A percentile compares a stretch with the other conserved stretches of the same genome.
phyloP scores from a whole-genome alignment of 2,888 invertebrate genomes.

The Selenia dentaria region DNA sequence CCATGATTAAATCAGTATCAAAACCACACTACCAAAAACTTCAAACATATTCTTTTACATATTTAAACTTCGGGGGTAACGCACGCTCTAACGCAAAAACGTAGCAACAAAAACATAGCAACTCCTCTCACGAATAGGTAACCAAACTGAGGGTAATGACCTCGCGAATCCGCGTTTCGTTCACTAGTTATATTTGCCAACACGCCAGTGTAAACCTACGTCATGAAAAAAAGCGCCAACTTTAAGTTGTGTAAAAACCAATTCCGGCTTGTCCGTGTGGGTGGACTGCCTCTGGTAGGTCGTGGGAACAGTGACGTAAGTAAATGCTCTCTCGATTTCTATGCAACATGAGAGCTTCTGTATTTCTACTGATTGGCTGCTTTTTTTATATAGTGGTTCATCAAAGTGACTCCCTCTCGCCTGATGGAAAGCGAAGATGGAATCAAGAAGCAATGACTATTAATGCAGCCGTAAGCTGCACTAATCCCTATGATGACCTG shows the following conservation, averaged over 20 bases:
- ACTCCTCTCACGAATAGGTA: constrained; percentile 54
- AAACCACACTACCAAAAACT: neutral
- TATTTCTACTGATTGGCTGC: no score
- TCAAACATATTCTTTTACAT: constrained; percentile 6
- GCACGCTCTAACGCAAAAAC: constrained; percentile 68
- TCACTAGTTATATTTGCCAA: constrained; percentile 42
- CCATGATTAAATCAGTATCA: no score
- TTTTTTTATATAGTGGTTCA: no score
- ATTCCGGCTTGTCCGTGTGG: constrained; percentile 10
- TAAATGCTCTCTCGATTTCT: no score
- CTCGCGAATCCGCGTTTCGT: constrained; percentile 65
- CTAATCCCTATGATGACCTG: no score
- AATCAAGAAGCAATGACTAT: no score
- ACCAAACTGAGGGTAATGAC: constrained; percentile 70
- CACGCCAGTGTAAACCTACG: constrained; percentile 30
- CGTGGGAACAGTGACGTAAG: no score
- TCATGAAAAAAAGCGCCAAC: constrained; percentile 2
- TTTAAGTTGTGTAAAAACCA: constrained; percentile 27
- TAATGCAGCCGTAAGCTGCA: no score
- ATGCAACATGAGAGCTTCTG: no score
- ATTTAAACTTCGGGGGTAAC: constrained; percentile 57
- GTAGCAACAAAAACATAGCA: constrained; percentile 62
- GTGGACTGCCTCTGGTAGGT: no score
- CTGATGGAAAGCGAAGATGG: no score
- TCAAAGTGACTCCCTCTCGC: no score